A percentile compares a stretch with the other conserved stretches of the same genome.
These are phyloP conservation scores for Antigone vipio DNA, from an alignment of 2,113 vertebrate genomes.

Conservation along the genomic window DNA sequence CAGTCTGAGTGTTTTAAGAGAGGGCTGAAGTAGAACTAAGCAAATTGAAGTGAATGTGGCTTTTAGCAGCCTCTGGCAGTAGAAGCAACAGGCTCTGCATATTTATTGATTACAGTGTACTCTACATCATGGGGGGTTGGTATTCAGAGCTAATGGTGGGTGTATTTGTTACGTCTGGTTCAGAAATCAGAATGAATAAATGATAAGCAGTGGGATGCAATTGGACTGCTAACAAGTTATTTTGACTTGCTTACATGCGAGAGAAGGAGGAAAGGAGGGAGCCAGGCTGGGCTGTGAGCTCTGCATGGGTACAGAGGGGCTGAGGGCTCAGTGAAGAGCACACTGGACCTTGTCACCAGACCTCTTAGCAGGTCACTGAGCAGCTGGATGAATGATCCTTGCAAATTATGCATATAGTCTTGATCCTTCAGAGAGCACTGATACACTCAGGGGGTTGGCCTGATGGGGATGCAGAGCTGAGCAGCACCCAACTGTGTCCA, in stretches of 20 bases:
- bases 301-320: background rate
- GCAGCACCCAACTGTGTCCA: background rate
- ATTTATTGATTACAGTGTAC: background rate
- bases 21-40: background rate
- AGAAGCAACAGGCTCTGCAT: background rate
- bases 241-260: background rate
- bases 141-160: background rate
- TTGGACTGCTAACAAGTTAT: background rate
- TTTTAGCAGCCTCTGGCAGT: slow-evolving; percentile 3
- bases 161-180: slow-evolving; percentile 24
- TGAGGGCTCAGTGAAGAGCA: background rate
- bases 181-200: slow-evolving; percentile 29
- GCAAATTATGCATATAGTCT: background rate
- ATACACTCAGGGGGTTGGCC: background rate
- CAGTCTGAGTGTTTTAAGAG: background rate
- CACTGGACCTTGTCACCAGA: accelerated
- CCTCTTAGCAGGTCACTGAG: background rate
- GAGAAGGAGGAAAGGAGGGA: background rate
- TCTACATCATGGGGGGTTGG: background rate
- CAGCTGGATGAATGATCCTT: background rate
- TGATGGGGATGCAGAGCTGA: background rate
- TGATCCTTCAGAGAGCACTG: background rate
- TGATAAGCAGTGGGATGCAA: background rate
- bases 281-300: background rate
- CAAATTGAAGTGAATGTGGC: background rate